These are phyloP conservation scores for Zhuqinia jingwanae DNA, from an alignment of 2,888 invertebrate genomes.

Conservation along the genomic window DNA sequence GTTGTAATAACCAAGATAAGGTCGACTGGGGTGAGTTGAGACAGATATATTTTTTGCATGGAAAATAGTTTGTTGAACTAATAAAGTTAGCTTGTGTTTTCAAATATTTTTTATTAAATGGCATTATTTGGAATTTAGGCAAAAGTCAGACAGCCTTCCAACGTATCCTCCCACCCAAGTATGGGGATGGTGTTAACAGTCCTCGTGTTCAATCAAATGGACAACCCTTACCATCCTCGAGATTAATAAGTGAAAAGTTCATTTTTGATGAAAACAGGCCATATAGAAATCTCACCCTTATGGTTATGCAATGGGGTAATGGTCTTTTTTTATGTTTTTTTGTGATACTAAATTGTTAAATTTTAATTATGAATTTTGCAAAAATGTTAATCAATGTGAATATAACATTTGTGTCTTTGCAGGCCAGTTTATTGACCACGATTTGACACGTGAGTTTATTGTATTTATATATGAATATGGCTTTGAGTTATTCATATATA, in stretches of 20 bases:
- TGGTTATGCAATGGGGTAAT: conserved; percentile 79
- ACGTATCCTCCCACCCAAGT: conserved; percentile 86
- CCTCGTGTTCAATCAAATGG: conserved; percentile 80
- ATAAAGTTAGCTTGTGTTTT: neutral
- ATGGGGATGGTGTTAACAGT: conserved; percentile 83
- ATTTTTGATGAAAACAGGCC: conserved; percentile 80
- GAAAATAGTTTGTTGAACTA: neutral
- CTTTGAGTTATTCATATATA: too few relatives aligned
- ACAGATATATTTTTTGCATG: neutral
- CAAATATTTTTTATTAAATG: neutral
- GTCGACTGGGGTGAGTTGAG: conserved; percentile 90
- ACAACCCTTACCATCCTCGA: conserved; percentile 80
- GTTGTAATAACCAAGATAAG: conserved; percentile 94
- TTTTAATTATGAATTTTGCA: neutral
- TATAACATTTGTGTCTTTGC: conserved; percentile 31
- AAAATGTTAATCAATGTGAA: neutral
- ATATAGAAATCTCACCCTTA: conserved; percentile 78
- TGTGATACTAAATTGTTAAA: too few relatives aligned
- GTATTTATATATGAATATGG: neutral
- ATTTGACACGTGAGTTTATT: conserved; percentile 74
- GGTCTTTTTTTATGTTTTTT: too few relatives aligned
- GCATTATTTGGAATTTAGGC: conserved; percentile 43
- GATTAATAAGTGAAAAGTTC: conserved; percentile 79
- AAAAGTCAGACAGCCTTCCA: conserved; percentile 82
- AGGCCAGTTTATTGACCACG: conserved; percentile 79